Evolutionary conservation across 2,113 vertebrate genomes (phyloP).

Genomic region (Nesoenas mayeri): DNA sequence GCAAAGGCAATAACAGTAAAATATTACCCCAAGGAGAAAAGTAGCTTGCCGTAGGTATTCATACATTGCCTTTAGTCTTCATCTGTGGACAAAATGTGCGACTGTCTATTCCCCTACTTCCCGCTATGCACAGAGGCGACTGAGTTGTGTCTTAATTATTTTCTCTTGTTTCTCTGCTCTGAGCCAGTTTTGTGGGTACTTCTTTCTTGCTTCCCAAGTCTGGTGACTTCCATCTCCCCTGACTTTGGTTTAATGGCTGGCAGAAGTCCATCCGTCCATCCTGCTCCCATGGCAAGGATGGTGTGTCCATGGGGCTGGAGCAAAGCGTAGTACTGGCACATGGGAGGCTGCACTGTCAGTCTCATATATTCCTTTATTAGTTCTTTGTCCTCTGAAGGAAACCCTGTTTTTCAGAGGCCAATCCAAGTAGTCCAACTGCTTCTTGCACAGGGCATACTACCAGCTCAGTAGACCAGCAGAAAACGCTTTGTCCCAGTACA

Average conservation of each 20-base stretch:
- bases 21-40: conserved; percentile 59
- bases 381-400: neutral
- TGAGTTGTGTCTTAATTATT: conserved; percentile 32
- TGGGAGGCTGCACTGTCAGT: neutral
- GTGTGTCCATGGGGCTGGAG: accelerated
- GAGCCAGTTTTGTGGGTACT: neutral
- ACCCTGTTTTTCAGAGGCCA: neutral
- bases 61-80: conserved; percentile 10
- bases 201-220: neutral
- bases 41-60: conserved; percentile 32
- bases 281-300: accelerated
- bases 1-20: conserved; percentile 64
- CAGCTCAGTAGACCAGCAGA: too few species aligned
- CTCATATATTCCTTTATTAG: neutral
- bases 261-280: neutral
- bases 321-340: neutral
- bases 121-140: neutral
- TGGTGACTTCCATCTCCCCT: neutral
- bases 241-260: neutral
- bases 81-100: neutral
- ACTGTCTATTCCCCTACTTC: conserved; percentile 13
- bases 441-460: accelerated
- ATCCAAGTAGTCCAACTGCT: neutral
- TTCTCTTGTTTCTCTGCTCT: neutral
- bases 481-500: accelerated